Evolutionary conservation across 2,888 invertebrate genomes (phyloP).

Genomic region (Agrotis puta): DNA sequence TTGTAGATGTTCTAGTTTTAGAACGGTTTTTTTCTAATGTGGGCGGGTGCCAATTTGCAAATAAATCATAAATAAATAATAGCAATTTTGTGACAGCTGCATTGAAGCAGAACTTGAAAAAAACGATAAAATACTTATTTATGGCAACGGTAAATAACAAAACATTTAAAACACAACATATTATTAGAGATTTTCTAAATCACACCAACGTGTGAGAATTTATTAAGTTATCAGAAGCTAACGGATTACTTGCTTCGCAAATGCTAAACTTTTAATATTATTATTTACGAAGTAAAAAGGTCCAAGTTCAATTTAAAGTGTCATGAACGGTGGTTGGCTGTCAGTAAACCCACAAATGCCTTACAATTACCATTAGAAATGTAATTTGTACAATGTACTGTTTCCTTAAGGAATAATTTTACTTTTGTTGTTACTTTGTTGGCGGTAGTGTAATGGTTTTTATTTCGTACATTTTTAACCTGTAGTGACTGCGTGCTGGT

Average conservation of each 20-base stretch:
- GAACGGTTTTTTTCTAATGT: slow-evolving; percentile 28
- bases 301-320: slow-evolving; percentile 32
- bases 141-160: slow-evolving; percentile 48
- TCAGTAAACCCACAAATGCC: slow-evolving; percentile 33
- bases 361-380: slow-evolving; percentile 20
- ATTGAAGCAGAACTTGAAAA: slow-evolving; percentile 24
- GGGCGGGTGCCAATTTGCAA: slow-evolving; percentile 12
- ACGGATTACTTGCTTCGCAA: slow-evolving; percentile 27
- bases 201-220: slow-evolving; percentile 29
- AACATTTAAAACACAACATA: slow-evolving; percentile 34
- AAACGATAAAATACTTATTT: slow-evolving; percentile 26
- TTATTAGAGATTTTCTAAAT: slow-evolving; percentile 24
- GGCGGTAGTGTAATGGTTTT: neutral
- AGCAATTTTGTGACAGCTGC: slow-evolving; percentile 20
- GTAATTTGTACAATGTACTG: neutral
- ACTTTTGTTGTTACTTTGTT: neutral
- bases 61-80: slow-evolving; percentile 6
- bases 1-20: slow-evolving; percentile 17
- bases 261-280: slow-evolving; percentile 9
- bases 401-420: neutral
- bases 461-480: neutral
- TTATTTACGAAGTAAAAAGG: slow-evolving; percentile 13
- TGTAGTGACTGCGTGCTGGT: too few species aligned
- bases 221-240: slow-evolving; percentile 24
- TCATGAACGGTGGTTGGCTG: slow-evolving; percentile 38